Evolutionary conservation across 2,113 vertebrate species (phyloP).

Genomic region (Argyrosomus japonicus): DNA sequence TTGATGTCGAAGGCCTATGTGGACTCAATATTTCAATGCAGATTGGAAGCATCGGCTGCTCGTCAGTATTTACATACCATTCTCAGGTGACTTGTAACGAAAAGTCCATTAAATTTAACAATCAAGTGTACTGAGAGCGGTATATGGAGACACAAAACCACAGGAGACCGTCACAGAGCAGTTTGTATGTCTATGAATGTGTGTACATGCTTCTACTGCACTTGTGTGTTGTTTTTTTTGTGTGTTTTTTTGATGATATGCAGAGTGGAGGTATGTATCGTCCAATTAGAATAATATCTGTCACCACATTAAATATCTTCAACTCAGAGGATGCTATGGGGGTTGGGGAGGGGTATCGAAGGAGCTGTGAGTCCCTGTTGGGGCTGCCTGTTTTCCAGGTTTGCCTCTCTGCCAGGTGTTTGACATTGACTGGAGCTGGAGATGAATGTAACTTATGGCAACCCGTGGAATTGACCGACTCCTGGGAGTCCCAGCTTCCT

Average conservation of each 20-base stretch:
- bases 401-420: conserved; percentile 89
- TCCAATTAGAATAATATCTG: conserved; percentile 79
- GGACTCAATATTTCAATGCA: conserved; percentile 68
- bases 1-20: conserved; percentile 56
- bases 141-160: conserved; percentile 74
- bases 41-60: conserved; percentile 56
- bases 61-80: conserved; percentile 67
- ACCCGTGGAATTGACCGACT: conserved; percentile 87
- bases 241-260: conserved; percentile 63
- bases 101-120: conserved; percentile 77
- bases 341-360: conserved; percentile 28
- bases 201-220: not conserved
- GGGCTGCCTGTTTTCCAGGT: conserved; percentile 85
- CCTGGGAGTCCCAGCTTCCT: conserved; percentile 88
- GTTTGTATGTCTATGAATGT: conserved; percentile 50
- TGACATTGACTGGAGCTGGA: conserved; percentile 87
- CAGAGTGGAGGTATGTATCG: conserved; percentile 36
- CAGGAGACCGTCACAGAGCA: conserved; percentile 56
- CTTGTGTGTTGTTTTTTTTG: conserved; percentile 43
- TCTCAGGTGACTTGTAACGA: conserved; percentile 70
- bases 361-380: conserved; percentile 76
- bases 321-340: conserved; percentile 71
- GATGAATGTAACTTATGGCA: conserved; percentile 90
- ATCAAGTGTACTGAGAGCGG: conserved; percentile 82
- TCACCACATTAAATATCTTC: conserved; percentile 83